Evolutionary conservation across 2,888 invertebrate genomes (phyloP).

Genomic region (Rhopalosiphum nymphaeae): DNA sequence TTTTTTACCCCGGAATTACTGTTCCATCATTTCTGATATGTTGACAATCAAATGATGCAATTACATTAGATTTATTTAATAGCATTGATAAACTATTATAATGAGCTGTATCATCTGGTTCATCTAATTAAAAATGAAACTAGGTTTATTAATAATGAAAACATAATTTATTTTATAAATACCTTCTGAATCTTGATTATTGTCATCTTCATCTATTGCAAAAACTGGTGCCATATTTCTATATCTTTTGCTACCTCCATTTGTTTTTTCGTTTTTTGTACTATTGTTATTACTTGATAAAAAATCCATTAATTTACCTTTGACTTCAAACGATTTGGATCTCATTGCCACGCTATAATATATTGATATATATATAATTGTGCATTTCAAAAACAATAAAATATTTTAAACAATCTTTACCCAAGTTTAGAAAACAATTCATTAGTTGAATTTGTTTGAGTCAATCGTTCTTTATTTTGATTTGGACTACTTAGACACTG

Average conservation of each 20-base stretch:
- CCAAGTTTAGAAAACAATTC: constrained; percentile 61
- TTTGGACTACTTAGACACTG: constrained; percentile 38
- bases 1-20: constrained; percentile 57
- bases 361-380: neutral
- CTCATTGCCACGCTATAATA: constrained; percentile 82
- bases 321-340: constrained; percentile 91
- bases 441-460: constrained; percentile 56
- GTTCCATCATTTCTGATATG: constrained; percentile 56
- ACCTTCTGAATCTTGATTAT: constrained; percentile 68
- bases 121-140: constrained; percentile 42
- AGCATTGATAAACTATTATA: constrained; percentile 39
- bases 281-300: constrained; percentile 87
- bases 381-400: neutral
- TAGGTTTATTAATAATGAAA: neutral
- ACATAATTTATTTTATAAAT: constrained; percentile 13
- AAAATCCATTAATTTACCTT: constrained; percentile 91
- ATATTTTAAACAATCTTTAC: constrained; percentile 1
- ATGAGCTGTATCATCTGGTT: constrained; percentile 32
- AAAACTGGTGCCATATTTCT: constrained; percentile 93
- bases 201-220: constrained; percentile 88
- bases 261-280: constrained; percentile 73
- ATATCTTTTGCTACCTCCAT: constrained; percentile 86
- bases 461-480: constrained; percentile 43
- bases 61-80: constrained; percentile 58
- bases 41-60: constrained; percentile 65